Conservation (phyloP, 2,113 vertebrate genomes). For the Podarcis raffonei region DNA sequence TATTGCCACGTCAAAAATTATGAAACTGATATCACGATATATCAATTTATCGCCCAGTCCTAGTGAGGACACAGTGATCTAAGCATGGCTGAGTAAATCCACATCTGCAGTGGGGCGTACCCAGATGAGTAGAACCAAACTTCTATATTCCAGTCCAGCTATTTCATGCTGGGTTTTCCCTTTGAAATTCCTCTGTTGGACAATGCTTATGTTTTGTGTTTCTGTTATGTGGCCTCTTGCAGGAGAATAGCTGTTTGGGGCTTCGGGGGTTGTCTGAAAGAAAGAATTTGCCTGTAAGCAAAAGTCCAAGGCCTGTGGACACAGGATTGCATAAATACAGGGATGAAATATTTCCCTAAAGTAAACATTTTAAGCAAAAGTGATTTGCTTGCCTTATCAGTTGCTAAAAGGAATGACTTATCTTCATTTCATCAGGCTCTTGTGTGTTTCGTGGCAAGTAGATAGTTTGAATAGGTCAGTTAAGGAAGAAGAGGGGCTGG, state of each 20-base stretch:
- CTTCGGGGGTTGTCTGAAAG: background rate
- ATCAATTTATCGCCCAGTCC: too few relatives aligned
- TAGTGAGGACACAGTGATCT: background rate
- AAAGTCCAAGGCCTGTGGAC: background rate
- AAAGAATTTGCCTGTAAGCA: background rate
- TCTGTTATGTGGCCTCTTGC: background rate
- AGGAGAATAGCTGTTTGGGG: background rate
- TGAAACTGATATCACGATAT: too few relatives aligned
- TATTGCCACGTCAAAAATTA: too few relatives aligned
- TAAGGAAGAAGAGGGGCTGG: background rate
- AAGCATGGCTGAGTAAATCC: background rate
- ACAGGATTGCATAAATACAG: background rate
- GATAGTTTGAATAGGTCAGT: background rate
- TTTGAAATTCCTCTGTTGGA: background rate
- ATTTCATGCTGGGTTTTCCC: background rate
- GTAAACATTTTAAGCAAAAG: constrained; percentile 6
- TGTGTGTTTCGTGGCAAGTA: background rate
- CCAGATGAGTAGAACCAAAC: too few relatives aligned
- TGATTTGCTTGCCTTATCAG: background rate
- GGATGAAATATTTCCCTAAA: background rate
- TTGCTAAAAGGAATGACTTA: background rate
- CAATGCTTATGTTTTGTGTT: background rate
- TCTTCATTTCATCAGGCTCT: background rate
- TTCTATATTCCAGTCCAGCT: background rate
- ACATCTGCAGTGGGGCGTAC: background rate